Evolutionary conservation across 2,888 invertebrate genomes (phyloP), one percentile per base, ranked within the genome.

Genomic region (Drosophila kokeensis): DNA sequence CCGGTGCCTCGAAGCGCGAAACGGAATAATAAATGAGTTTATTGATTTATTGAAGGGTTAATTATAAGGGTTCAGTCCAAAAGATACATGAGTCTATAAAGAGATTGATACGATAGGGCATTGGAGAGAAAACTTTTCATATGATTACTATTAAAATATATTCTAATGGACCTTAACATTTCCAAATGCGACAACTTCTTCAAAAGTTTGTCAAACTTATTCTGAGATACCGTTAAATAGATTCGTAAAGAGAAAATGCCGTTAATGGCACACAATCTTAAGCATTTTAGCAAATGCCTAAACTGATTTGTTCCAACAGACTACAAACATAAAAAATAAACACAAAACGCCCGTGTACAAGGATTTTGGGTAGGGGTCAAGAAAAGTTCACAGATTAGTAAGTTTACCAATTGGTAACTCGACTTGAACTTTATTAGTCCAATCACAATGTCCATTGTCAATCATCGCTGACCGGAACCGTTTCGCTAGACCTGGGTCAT

Each of bases 201-300:
- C 27, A 53, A 69, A 81, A 64, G 40, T 76, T 81, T 70, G 21
- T 21, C 45, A 45, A 45, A 45, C 24, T 45, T 24, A 13, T 42
- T 42, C 34, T 15, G 40, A 57, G 67, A 63, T 73, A 73, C 45
- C 69, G 27, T 65, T 69, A 66, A 59, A 59, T 52, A 38, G 58
- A 13, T 32, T 29, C 15, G 55, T 29, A 50, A 68, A 65, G 11
- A 42, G 57, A 53, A 54, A 69, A 65, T 60, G 54, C 53, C 69
- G 76, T 79, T 81, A 82, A 79, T 79, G 69, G 67, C 50, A 36
- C 48, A 50, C 40, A 67, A 67, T 79, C 64, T 65, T 79, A 42
- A 81, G 53, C 73, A 71, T 79, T 66, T 69, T 73, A 48, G 54
- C 58, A 60, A 81, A 63, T 59, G 55, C 61, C 40, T 67, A 71